These are phyloP conservation scores for Callosobruchus maculatus DNA, from an alignment of 2,888 invertebrate species.

Conservation along the genomic window DNA sequence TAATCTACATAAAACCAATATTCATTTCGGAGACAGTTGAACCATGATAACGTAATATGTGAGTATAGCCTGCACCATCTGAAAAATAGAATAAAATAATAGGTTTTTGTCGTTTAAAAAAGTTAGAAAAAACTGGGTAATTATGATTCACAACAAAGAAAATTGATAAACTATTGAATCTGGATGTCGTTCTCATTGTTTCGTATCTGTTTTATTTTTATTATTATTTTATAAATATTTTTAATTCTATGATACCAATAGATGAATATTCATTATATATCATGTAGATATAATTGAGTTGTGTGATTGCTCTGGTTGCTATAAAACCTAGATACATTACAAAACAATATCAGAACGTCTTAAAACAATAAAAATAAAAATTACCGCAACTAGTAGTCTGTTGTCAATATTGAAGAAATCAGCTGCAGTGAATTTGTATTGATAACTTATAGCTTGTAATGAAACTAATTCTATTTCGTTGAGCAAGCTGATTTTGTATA, in stretches of 20 bases:
- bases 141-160: too few species aligned
- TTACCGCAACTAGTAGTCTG: not conserved
- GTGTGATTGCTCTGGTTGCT: too few species aligned
- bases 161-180: too few species aligned
- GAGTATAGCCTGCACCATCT: not conserved
- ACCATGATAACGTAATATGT: not conserved
- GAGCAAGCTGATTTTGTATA: not conserved
- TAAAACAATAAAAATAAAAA: not conserved
- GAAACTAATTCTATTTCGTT: not conserved
- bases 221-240: too few species aligned
- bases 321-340: too few species aligned
- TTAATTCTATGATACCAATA: too few species aligned
- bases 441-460: not conserved
- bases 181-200: too few species aligned
- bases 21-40: not conserved
- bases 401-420: not conserved
- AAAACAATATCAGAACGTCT: not conserved
- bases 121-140: too few species aligned
- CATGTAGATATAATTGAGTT: too few species aligned
- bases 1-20: not conserved
- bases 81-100: not conserved
- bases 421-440: not conserved
- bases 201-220: too few species aligned
- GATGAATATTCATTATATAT: too few species aligned
- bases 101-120: not conserved